Conservation (phyloP, 2,888 invertebrate species). For the Apodemia duryi region DNA sequence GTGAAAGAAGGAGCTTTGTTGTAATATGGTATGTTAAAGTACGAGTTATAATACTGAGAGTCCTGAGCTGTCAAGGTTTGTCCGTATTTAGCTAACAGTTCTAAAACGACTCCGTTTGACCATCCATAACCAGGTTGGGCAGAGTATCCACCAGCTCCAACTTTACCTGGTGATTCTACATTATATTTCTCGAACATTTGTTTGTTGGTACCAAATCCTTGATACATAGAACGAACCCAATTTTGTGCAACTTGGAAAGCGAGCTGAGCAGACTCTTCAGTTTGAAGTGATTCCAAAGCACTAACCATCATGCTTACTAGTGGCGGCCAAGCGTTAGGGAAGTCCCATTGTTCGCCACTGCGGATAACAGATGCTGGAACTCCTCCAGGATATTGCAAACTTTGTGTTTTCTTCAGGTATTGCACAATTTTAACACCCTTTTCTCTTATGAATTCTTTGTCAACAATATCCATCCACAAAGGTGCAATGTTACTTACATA, state of each 20-base stretch:
- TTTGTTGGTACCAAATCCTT: constrained; percentile 73
- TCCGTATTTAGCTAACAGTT: constrained; percentile 53
- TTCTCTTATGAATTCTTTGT: constrained; percentile 43
- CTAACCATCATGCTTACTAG: constrained; percentile 86
- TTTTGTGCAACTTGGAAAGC: constrained; percentile 82
- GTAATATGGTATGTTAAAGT: constrained; percentile 8
- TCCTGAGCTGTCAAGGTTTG: constrained; percentile 13
- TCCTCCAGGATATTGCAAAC: constrained; percentile 81
- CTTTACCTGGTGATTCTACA: constrained; percentile 80
- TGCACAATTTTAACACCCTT: constrained; percentile 73
- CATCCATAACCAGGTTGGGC: constrained; percentile 89
- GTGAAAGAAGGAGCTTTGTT: constrained; percentile 13
- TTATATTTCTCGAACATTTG: constrained; percentile 87
- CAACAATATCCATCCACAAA: constrained; percentile 83
- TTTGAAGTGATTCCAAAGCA: constrained; percentile 81
- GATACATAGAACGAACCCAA: constrained; percentile 85
- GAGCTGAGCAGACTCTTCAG: constrained; percentile 77
- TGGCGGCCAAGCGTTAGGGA: constrained; percentile 92
- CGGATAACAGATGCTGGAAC: constrained; percentile 83
- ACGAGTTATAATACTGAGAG: constrained; percentile 12
- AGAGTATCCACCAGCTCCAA: constrained; percentile 87
- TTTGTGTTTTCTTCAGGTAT: constrained; percentile 71
- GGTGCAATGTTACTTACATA: constrained; percentile 87
- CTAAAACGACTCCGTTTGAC: constrained; percentile 86
- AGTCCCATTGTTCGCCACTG: constrained; percentile 89